phyloP scores from a whole-genome alignment of 1,140 invertebrate species.

The Episyrphus balteatus region DNA sequence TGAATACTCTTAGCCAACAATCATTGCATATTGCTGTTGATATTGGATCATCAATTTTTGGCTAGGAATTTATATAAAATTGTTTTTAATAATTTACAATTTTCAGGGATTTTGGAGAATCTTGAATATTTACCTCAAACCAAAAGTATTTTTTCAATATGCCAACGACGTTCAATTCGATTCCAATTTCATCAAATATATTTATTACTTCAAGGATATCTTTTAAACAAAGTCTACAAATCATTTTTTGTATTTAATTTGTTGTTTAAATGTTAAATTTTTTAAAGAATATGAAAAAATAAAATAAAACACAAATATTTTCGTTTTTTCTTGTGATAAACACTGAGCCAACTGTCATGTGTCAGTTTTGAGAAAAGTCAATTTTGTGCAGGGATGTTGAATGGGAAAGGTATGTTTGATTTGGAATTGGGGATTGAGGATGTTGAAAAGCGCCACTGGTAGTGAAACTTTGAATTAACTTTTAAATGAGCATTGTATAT shows the following conservation, averaged over 20 bases:
- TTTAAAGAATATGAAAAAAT: too few relatives aligned
- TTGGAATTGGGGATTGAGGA: too few relatives aligned
- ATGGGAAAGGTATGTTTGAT: too few relatives aligned
- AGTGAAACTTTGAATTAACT: too few relatives aligned
- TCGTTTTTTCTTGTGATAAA: too few relatives aligned
- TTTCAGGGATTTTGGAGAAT: neutral
- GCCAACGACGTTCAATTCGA: conserved; percentile 15
- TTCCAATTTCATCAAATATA: conserved; percentile 20
- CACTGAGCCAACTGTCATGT: too few relatives aligned
- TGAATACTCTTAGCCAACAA: conserved; percentile 20
- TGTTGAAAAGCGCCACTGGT: too few relatives aligned
- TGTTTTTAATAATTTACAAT: neutral
- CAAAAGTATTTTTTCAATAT: conserved; percentile 24
- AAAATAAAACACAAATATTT: too few relatives aligned
- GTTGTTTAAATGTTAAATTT: too few relatives aligned
- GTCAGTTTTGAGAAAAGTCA: too few relatives aligned
- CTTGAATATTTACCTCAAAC: conserved; percentile 16
- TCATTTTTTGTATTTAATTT: conserved; percentile 16
- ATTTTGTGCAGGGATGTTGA: too few relatives aligned
- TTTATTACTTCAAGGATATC: conserved; percentile 18
- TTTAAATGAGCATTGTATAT: too few relatives aligned
- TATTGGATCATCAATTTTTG: conserved; percentile 27
- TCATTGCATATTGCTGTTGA: conserved; percentile 18
- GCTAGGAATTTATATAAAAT: conserved; percentile 7
- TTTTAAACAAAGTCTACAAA: conserved; percentile 32